Evolutionary conservation across 2,113 vertebrate genomes (phyloP), one percentile per base, ranked within the genome.

Genomic region (Blennius ocellaris): DNA sequence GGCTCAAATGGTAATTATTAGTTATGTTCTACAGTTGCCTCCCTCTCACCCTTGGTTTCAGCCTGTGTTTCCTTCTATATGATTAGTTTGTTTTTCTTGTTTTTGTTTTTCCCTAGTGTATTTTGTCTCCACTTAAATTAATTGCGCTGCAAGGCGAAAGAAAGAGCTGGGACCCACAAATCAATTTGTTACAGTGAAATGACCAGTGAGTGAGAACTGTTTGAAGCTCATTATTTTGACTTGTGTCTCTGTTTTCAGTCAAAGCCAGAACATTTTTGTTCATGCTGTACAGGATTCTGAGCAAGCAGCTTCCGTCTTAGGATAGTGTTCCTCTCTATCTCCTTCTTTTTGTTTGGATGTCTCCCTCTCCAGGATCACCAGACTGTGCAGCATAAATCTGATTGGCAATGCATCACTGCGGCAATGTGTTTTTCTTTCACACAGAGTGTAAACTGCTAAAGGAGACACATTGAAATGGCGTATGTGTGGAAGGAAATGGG

Each of bases 311-410:
- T 60, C 47, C 9, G 60, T 84, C 60, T 81, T 11, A 51, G 60
- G 37, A 54, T 30, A 47, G 66, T 11, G 39, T 51, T 74, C 15
- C 55, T 73, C 79, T 78, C 67, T 63, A 3, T 69, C 53, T 68
- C 65, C 51, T 51, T 62, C 51, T 48, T 65, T 86, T 77, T 77
- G 49, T 87, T 74, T 82, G 76, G 63, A 17, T 55, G 62, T 61
- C 69, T 77, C 81, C 69, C 70, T 80, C 63, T 82, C 64, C 62
- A 81, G 64, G 69, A 80, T 85, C 52, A 70, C 44, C 83, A 81
- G 78, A 73, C 81, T 89, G 81, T 84, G 79, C 75, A 78, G 78
- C 83, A 85, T 82, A 80, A 86, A 87, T 86, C 81, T 82, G 80
- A 87, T 76, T 89, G 87, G 84, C 76, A 82, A 69, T 80, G 81